phyloP scores from a whole-genome alignment of 2,113 vertebrate genomes.

The Pedetes capensis region DNA sequence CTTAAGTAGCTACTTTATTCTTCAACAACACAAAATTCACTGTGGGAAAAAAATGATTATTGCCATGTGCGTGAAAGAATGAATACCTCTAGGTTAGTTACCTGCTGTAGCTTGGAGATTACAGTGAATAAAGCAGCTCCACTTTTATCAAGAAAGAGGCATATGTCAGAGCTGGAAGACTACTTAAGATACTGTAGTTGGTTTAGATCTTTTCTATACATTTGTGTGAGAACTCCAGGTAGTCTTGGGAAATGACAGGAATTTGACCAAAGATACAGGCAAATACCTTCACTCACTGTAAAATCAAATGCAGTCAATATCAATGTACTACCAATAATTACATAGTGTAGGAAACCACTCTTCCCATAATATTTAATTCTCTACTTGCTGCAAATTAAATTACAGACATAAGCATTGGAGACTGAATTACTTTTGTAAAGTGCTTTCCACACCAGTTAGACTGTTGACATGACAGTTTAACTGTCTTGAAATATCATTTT shows the following conservation, averaged over 20 bases:
- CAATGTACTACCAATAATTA: not conserved
- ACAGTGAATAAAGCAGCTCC: not conserved
- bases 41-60: not conserved
- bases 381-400: not conserved
- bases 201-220: not conserved
- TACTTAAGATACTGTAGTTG: not conserved
- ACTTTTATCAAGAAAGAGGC: not conserved
- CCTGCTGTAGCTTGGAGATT: not conserved
- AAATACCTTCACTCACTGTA: not conserved
- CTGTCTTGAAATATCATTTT: slow-evolving; percentile 6
- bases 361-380: not conserved
- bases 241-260: not conserved
- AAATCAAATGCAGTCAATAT: not conserved
- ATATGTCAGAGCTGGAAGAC: not conserved
- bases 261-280: not conserved
- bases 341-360: not conserved
- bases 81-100: not conserved
- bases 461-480: slow-evolving; percentile 12
- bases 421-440: not conserved
- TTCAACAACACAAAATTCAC: not conserved
- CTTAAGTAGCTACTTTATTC: not conserved
- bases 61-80: not conserved
- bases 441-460: not conserved
- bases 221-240: not conserved
- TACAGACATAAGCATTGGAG: not conserved